phyloP scores from a whole-genome alignment of 2,888 invertebrate genomes.

The Pherbina coryleti region DNA sequence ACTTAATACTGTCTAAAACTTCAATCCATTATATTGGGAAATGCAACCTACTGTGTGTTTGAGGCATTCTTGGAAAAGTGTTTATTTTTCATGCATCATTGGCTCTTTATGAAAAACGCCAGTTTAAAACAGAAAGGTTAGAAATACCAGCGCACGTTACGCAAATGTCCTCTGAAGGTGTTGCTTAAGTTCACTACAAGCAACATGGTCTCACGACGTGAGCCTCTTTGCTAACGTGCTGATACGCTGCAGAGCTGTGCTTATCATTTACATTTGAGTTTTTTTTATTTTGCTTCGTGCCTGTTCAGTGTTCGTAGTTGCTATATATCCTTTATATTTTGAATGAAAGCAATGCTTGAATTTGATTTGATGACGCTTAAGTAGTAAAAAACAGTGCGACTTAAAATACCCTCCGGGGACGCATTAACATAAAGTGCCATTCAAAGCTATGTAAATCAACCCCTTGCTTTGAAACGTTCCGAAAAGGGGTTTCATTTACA shows the following conservation, averaged over 20 bases:
- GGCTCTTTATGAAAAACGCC: background rate
- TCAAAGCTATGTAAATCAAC: conserved; percentile 61
- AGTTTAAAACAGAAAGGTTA: background rate
- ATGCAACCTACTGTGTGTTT: too few species aligned
- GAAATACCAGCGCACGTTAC: background rate
- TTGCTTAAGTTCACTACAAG: background rate
- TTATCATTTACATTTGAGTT: background rate
- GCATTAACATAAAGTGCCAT: conserved; percentile 62
- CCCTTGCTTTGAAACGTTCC: conserved; percentile 52
- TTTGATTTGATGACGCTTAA: conserved; percentile 39
- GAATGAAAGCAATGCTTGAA: conserved; percentile 35
- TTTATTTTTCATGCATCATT: too few species aligned
- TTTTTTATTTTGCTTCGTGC: background rate
- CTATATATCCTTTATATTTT: background rate
- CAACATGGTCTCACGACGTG: background rate
- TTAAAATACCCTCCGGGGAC: conserved; percentile 32
- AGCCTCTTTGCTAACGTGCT: background rate
- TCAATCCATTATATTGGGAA: too few species aligned
- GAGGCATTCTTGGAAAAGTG: too few species aligned
- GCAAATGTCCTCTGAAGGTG: conserved; percentile 26
- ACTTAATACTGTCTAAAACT: too few species aligned
- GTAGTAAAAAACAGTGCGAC: conserved; percentile 39
- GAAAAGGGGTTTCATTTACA: conserved; percentile 30
- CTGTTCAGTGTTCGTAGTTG: background rate
- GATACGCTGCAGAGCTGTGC: background rate